Conservation (phyloP, 1,140 invertebrate genomes). For the Drosophila pallidifrons region DNA sequence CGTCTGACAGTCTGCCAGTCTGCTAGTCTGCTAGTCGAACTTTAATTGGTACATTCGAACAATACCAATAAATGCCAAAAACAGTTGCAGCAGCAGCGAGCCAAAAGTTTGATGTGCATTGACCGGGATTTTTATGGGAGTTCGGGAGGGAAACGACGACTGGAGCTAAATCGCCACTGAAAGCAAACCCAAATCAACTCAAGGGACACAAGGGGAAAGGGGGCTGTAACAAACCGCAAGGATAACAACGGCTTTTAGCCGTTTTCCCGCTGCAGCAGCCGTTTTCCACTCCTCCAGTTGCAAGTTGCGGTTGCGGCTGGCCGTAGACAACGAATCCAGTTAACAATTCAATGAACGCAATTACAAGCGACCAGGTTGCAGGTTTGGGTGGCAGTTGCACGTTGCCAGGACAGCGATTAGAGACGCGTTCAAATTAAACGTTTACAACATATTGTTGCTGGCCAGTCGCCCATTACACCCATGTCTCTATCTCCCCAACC, state of each 20-base stretch:
- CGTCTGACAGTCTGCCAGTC: too few relatives aligned
- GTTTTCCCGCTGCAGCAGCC: conserved; percentile 9
- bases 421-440: conserved; percentile 78
- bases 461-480: conserved; percentile 40
- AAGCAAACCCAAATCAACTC: conserved; percentile 60
- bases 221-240: conserved; percentile 60
- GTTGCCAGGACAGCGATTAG: conserved; percentile 80
- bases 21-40: conserved; percentile 64
- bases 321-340: conserved; percentile 67
- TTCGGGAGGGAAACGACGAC: conserved; percentile 1
- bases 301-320: conserved; percentile 69
- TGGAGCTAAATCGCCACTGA: conserved; percentile 44
- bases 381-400: conserved; percentile 17
- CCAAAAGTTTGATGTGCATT: conserved; percentile 82
- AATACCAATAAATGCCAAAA: conserved; percentile 82
- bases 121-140: conserved; percentile 56
- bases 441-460: conserved; percentile 78
- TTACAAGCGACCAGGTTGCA: conserved; percentile 54
- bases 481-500: neutral
- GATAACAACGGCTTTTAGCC: conserved; percentile 80
- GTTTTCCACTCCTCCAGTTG: conserved; percentile 31
- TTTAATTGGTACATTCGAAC: conserved; percentile 84
- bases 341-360: conserved; percentile 84
- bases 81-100: conserved; percentile 43
- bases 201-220: conserved; percentile 49